phyloP scores from a whole-genome alignment of 2,113 vertebrate species.

The Centropristis striata region DNA sequence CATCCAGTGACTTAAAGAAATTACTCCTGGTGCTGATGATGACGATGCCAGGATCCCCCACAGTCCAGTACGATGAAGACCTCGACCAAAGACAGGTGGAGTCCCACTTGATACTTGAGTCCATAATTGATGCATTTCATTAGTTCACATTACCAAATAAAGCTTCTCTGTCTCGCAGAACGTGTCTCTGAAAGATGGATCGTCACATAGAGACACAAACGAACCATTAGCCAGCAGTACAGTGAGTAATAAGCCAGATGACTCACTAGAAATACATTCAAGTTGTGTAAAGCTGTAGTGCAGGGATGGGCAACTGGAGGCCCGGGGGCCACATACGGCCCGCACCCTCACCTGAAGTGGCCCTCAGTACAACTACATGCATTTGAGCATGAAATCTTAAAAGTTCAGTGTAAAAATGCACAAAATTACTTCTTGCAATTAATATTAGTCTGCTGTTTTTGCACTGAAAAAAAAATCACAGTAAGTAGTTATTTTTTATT shows the following conservation, averaged over 20 bases:
- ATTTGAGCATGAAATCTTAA: too few species aligned
- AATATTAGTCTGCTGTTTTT: too few species aligned
- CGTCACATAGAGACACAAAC: background rate
- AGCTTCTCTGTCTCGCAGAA: constrained; percentile 33
- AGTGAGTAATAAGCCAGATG: constrained; percentile 32
- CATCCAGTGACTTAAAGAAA: constrained; percentile 64
- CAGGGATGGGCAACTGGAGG: too few species aligned
- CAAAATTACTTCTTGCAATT: too few species aligned
- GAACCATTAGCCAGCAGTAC: background rate
- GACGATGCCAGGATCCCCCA: constrained; percentile 86
- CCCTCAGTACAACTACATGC: too few species aligned
- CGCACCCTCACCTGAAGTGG: too few species aligned
- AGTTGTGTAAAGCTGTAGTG: too few species aligned
- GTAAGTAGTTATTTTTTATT: too few species aligned
- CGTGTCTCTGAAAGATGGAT: background rate
- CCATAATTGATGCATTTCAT: background rate
- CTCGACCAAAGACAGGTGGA: constrained; percentile 65
- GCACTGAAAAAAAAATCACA: too few species aligned
- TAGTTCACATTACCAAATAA: background rate
- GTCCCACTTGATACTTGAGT: background rate
- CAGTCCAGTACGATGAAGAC: constrained; percentile 75
- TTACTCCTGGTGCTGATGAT: constrained; percentile 82
- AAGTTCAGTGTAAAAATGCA: too few species aligned
- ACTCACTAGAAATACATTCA: background rate
- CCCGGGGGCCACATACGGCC: too few species aligned